Evolutionary conservation across 92 coral and sea anemone genomes (phyloP).

Genomic region (Palythoa grandiflora): DNA sequence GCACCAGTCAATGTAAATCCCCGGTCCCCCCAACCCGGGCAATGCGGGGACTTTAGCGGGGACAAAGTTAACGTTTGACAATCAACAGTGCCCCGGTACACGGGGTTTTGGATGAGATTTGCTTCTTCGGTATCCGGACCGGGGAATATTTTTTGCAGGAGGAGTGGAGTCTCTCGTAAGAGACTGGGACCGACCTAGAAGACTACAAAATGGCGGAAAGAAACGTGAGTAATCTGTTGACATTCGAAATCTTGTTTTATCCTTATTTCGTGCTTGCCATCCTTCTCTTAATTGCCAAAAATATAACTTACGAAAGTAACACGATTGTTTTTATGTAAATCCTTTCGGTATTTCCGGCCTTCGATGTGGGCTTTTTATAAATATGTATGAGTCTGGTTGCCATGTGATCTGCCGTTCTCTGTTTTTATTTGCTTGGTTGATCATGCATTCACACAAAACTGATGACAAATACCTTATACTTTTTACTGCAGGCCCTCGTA

Average conservation of each 20-base stretch:
- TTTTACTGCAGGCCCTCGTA: constrained; percentile 17
- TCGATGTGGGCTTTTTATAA: neutral
- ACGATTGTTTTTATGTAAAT: constrained; percentile 5
- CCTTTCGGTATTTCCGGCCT: constrained; percentile 3
- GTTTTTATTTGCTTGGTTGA: constrained; percentile 14
- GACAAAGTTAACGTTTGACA: constrained; percentile 15
- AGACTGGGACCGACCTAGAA: neutral
- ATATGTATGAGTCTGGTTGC: constrained; percentile 16
- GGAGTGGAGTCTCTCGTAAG: neutral
- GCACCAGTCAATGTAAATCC: constrained; percentile 32
- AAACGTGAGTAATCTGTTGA: neutral
- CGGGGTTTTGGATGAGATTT: neutral
- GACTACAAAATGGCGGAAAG: neutral
- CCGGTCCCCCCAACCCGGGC: constrained; percentile 39
- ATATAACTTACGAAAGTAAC: neutral
- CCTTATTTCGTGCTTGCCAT: constrained; percentile 10
- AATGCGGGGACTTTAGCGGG: constrained; percentile 20
- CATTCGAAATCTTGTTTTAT: neutral
- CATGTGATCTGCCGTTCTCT: constrained; percentile 17
- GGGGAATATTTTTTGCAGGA: constrained; percentile 7
- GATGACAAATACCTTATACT: constrained; percentile 14
- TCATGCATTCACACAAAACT: constrained; percentile 15
- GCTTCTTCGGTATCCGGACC: constrained; percentile 27
- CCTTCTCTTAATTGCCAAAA: constrained; percentile 4
- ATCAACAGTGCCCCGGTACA: constrained; percentile 11